Evolutionary conservation across 2,797 vertebrate species (phyloP), one percentile per base, ranked within the genome.

Genomic region (Fratercula arctica): DNA sequence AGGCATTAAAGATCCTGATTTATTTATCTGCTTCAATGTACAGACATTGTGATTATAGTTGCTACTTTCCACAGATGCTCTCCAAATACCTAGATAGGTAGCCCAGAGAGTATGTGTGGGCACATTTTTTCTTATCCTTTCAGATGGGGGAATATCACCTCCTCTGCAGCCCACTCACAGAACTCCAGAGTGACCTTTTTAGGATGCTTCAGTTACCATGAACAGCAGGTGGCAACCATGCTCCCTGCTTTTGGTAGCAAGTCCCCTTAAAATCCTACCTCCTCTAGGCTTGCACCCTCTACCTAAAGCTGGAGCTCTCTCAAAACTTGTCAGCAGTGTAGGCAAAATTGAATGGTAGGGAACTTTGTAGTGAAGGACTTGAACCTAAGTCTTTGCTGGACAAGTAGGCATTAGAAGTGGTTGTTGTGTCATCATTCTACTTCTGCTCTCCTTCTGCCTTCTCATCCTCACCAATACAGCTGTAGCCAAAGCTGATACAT

Each of bases 221-320:
- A 86, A 88, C 87, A 95, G 93, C 23, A 95, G 89, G 60, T 95
- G 95, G 91, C 93, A 95, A 96, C 87, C 79, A 95, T 75, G 57
- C 26, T 88, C 82, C 87, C 94, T 72, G 31, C 48, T 81, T 57
- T 68, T 72, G 23, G 13, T 59, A 59, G 35, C 31, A 85, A 50
- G 12, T 33, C 23, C 35, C 72, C 20, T 66, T 70, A 33, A 77
- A 46, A 60, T 50, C 25, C 31, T 83, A 6, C 18, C 19, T 87
- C 37, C 13, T 20, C 21, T 5, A 26, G 33, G 11, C 16, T 88
- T 88, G 41, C 12, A 72, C 35, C 4, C 11, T 53, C 41, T 80
- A 20, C 53, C n/a, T 59, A 33, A 57, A 79, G 10, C 17, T 53
- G 43, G 29, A 63, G 7, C 3, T 74, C 19, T 9, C 66, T 66